Base-by-base conservation (phyloP, 2,797 vertebrate genomes). In the Poeciliopsis gracilis region DNA sequence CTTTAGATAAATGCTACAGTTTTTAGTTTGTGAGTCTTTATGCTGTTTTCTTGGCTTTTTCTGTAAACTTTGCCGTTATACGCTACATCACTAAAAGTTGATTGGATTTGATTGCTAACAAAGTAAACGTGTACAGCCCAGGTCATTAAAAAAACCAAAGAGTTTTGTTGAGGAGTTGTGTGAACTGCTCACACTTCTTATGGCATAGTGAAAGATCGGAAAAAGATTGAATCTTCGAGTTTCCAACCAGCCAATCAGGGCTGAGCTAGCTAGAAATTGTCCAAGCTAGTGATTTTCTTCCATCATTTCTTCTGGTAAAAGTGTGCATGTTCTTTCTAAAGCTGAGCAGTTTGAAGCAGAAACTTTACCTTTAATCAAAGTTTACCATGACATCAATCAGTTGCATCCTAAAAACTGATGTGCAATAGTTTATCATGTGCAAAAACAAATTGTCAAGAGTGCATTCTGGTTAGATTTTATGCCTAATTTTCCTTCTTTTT, bases 381-480 rank as follows among this genome's bases (percentile, higher is more conserved):
- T 76, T 36, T 23, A 78, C 53, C 73, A 30, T 69, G 53, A 80
- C 79, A 85, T 91, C 87, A 79, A 90, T 91, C 87, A 88, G 53
- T 61, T 74, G 72, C 76, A 77, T 81, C 77, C 86, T 55, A 77
- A 77, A 77, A 53, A 5, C 11, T 55, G 25, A 25, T n/a, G 3
- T 5, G 12, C 53, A n/a, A 5, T 55, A n/a, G 25, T 20, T 55
- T 55, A n/a, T 25, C 25, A n/a, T 55, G 53, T n/a, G 11, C 53
- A 55, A 55, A 55, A n/a, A n/a, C 25, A n/a, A 55, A 28, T 49
- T 16, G 23, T 30, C 23, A 41, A n/a, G 4, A 12, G 4, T 25
- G 10, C 9, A n/a, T 30, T n/a, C 69, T 46, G 69, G 15, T 57
- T 46, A 47, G 70, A 33, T 46, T 18, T 49, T 8, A 16, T 72